Base-by-base conservation (phyloP, 35 echinoderm and acorn worm species). In the Chiridota heheva region DNA sequence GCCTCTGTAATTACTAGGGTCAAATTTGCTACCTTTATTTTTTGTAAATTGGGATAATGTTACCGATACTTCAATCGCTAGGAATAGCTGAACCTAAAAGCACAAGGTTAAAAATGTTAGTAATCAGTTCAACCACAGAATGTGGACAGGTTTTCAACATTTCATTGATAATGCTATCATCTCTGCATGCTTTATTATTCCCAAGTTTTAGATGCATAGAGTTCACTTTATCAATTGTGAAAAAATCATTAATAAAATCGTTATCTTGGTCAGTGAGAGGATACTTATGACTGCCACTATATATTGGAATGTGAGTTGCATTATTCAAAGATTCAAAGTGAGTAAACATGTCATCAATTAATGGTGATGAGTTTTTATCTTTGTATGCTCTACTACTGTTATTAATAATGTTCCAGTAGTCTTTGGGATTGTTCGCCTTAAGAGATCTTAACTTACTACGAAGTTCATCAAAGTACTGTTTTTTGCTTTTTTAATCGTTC, bases 221-320 rank as follows among this genome's bases (percentile, higher is more conserved):
- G 34, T 13, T 36, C n/a, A n/a, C n/a, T 67, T 67, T 37, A 32
- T 27, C 22, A 67, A 67, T 32, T 32, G 63, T 67, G 4, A 67
- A 36, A 31, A 17, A 12, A 35, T 35, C 63, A 67, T 67, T 67
- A 32, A 67, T 67, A 32, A 67, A 67, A 12, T 67, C 63, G 40
- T 67, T 34, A 62, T 62, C 59, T 26, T 26, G 33, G 59, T 62
- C 5, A 5, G 5, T 7, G 33, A 26, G 59, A 26, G 59, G 22
- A 5, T 8, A 20, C 22, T 5, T 5, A 24, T 62, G 22, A 5
- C 6, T 24, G 5, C 22, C 59, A 8, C n/a, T n/a, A n/a, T n/a
- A n/a, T n/a, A n/a, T n/a, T n/a, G n/a, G n/a, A n/a, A n/a, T n/a
- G n/a, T n/a, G n/a, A n/a, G 59, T 24, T 5, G 33, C 5, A 62